Conservation (phyloP, 2,113 vertebrate species). For the Tupaia tana region DNA sequence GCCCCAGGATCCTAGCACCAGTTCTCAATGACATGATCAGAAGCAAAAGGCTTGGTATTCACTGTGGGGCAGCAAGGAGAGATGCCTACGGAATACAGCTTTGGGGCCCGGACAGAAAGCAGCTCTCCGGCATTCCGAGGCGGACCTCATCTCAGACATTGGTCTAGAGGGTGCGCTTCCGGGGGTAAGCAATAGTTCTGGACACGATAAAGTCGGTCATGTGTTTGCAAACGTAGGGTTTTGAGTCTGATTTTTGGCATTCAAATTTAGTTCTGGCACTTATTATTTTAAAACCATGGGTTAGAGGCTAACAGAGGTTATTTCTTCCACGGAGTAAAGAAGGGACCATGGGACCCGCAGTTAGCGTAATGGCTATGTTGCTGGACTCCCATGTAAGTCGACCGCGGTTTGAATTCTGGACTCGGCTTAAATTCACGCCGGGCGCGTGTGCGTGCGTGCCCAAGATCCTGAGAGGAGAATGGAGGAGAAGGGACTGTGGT, state of each 20-base stretch:
- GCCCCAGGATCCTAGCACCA: not conserved
- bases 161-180: not conserved
- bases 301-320: too few relatives aligned
- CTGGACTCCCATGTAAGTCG: too few relatives aligned
- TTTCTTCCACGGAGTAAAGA: too few relatives aligned
- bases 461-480: too few relatives aligned
- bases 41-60: not conserved
- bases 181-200: not conserved
- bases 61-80: not conserved
- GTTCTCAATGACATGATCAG: not conserved
- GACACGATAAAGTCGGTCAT: too few relatives aligned
- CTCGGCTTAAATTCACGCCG: too few relatives aligned
- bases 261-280: not conserved
- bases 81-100: not conserved
- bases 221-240: not conserved
- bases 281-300: not conserved
- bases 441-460: too few relatives aligned
- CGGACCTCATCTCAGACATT: not conserved
- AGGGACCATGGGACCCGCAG: too few relatives aligned
- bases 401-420: too few relatives aligned
- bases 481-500: too few relatives aligned
- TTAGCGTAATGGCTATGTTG: too few relatives aligned
- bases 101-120: not conserved
- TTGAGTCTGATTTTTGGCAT: not conserved
- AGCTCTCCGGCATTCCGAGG: slow-evolving; percentile 15